A percentile compares a stretch with the other conserved stretches of the same genome.
These are phyloP conservation scores for Drosophila bocki DNA, from an alignment of 1,140 invertebrate species.

Conservation along the genomic window DNA sequence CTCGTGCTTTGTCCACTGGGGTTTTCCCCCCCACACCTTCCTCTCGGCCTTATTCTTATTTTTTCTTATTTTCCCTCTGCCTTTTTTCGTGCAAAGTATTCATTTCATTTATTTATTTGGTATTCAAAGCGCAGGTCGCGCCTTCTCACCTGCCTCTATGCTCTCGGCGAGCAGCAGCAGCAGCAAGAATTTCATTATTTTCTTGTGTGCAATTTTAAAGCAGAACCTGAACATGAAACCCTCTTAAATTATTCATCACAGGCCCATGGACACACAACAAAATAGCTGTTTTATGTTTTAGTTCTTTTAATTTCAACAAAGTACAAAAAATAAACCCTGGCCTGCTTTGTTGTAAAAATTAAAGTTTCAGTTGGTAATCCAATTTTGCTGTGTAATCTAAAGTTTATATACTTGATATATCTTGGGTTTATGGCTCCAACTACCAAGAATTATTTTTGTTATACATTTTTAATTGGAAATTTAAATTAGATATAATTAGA, in stretches of 20 bases:
- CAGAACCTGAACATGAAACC: conserved; percentile 36
- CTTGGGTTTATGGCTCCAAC: no score
- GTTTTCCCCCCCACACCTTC: neutral
- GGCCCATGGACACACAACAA: neutral
- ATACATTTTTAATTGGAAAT: no score
- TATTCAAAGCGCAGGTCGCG: conserved; percentile 75
- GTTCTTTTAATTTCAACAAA: conserved; percentile 32
- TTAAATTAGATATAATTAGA: no score
- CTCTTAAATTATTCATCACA: conserved; percentile 66
- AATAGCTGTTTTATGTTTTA: conserved; percentile 17
- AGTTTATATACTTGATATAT: no score
- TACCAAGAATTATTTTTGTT: no score
- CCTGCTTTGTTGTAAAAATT: conserved; percentile 1
- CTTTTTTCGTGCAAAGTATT: conserved; percentile 49
- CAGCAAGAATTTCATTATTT: conserved; percentile 74
- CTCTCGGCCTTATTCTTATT: neutral
- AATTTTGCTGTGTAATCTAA: no score
- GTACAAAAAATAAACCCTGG: neutral
- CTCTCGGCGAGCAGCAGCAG: conserved; percentile 18
- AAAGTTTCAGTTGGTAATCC: neutral
- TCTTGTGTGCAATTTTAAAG: conserved; percentile 65
- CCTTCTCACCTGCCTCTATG: conserved; percentile 22
- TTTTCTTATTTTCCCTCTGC: neutral
- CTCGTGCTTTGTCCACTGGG: conserved; percentile 43
- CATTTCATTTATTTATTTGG: conserved; percentile 82